Evolutionary conservation across 2,888 invertebrate species (phyloP), one percentile per base, ranked within the genome.

Genomic region (Heliconius sara): DNA sequence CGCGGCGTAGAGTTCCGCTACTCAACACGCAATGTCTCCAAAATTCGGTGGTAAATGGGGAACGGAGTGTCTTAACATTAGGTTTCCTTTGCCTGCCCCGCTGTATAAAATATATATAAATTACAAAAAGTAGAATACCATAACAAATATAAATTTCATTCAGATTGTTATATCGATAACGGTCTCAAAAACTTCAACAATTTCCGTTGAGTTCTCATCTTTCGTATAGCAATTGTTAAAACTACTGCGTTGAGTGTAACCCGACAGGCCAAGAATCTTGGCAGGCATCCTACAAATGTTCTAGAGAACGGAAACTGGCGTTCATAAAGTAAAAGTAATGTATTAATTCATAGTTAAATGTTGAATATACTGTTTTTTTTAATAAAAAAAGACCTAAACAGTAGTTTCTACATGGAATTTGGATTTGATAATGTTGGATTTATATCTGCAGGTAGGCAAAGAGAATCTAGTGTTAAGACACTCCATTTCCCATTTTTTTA

Each of bases 241-340:
- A 66, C 19, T 57, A 57, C 73, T 52, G 70, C 68, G 66, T 73
- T 60, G 66, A 74, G 80, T 70, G 68, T 73, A 77, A 70, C 78
- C 68, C 68, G 57, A 65, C 74, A 79, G 76, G 76, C 68, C 73
- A 19, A 30, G 73, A 73, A 25, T 77, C 70, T 84, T 84, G 84
- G 84, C 85, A 84, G 76, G 63, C 75, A 75, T 82, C 78, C 81
- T 80, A 80, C 60, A 80, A 77, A 80, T 82, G 78, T 83, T 79
- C 77, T 79, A 68, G 47, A 77, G 78, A 67, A 81, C 80, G 80
- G 81, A 83, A 81, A 76, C 74, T 72, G 71, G 77, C 78, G 76
- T 80, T 80, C 73, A 73, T 73, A 73, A 73, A 72, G 72, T 57
- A 72, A 73, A 73, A 73, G 73, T 73, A 60, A 73, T 12, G 57